A percentile compares a stretch with the other conserved stretches of the same genome.
phyloP scores from a whole-genome alignment of 2,113 vertebrate species.

The Archilochus colubris region DNA sequence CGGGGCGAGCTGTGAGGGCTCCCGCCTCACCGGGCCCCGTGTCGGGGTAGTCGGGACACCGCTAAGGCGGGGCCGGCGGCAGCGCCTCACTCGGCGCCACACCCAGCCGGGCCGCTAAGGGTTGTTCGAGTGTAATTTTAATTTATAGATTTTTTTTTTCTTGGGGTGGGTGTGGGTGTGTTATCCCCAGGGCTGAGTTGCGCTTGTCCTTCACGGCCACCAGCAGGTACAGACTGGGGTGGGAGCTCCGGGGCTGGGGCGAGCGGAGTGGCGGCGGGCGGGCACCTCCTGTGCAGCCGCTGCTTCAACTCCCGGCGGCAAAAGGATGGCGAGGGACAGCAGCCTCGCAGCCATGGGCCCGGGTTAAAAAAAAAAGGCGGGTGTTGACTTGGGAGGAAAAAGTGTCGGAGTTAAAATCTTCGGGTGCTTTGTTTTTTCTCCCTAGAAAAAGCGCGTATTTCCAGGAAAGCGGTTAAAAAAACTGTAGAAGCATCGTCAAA shows the following conservation, averaged over 20 bases:
- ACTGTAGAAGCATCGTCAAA: neutral
- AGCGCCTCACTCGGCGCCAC: neutral
- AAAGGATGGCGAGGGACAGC: neutral
- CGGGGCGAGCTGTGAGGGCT: neutral
- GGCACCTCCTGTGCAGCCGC: neutral
- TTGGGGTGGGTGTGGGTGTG: no score
- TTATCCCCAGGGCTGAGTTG: no score
- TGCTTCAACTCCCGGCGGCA: neutral
- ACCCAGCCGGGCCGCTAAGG: neutral
- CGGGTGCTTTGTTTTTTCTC: no score
- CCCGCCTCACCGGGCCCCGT: neutral
- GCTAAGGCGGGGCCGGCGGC: neutral
- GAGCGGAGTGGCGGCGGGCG: neutral
- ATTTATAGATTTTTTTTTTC: neutral
- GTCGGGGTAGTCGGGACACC: no score
- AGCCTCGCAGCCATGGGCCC: neutral
- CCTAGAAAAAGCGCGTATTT: neutral
- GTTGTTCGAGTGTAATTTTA: no score
- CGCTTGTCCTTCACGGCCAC: neutral
- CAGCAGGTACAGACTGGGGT: neutral
- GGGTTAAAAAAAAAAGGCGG: rapidly evolving
- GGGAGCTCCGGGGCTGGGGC: no score
- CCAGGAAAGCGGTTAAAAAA: neutral
- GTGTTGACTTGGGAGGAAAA: neutral
- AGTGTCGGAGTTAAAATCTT: rapidly evolving